Conservation (phyloP, 2,888 invertebrate genomes). For the Druceiella hillmani region DNA sequence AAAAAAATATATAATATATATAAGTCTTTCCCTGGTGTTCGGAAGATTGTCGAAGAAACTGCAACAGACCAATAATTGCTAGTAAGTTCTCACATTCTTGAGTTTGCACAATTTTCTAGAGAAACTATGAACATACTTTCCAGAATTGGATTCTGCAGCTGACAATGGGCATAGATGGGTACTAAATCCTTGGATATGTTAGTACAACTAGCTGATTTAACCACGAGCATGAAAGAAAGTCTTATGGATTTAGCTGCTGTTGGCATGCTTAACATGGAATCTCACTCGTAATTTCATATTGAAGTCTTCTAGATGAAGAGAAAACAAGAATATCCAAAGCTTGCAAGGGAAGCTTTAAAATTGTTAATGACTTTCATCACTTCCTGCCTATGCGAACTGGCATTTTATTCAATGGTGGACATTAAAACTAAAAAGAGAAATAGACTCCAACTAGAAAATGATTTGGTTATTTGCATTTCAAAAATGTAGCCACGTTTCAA, state of each 20-base stretch:
- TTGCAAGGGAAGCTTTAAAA: conserved; percentile 22
- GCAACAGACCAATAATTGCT: conserved; percentile 23
- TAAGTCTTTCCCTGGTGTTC: conserved; percentile 23
- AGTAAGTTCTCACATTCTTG: conserved; percentile 25
- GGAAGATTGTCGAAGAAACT: conserved; percentile 26
- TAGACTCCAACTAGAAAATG: conserved; percentile 26
- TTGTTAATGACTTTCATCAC: conserved; percentile 25
- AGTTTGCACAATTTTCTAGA: conserved; percentile 26
- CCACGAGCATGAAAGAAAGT: conserved; percentile 25
- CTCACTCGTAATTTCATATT: conserved; percentile 22
- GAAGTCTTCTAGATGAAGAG: conserved; percentile 27
- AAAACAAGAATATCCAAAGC: conserved; percentile 26
- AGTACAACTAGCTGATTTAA: conserved; percentile 25
- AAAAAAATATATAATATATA: conserved; percentile 21
- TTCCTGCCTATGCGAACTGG: conserved; percentile 24
- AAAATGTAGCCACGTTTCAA: conserved; percentile 18
- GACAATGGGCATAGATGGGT: conserved; percentile 27
- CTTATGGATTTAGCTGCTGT: conserved; percentile 26
- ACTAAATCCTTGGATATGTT: conserved; percentile 25
- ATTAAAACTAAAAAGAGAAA: conserved; percentile 27
- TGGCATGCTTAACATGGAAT: conserved; percentile 26
- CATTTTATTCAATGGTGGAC: conserved; percentile 26
- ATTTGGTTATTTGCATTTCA: conserved; percentile 23
- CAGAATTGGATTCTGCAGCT: conserved; percentile 23
- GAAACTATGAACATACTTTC: conserved; percentile 25